These are phyloP conservation scores for Cryptomyrus ogoouensis DNA, from an alignment of 2,113 vertebrate genomes.

Conservation along the genomic window DNA sequence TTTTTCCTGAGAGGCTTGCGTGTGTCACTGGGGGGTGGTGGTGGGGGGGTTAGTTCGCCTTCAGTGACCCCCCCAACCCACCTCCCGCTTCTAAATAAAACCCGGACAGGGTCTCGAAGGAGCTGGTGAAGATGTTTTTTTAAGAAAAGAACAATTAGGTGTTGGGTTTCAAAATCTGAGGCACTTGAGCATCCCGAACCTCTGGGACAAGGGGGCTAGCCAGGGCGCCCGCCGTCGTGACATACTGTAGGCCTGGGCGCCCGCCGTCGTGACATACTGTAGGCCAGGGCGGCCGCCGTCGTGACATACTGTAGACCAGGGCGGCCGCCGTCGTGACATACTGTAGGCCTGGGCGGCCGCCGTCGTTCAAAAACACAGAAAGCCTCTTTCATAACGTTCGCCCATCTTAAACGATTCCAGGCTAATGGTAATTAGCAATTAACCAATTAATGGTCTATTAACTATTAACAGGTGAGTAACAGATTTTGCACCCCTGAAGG, in stretches of 20 bases:
- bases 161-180: neutral
- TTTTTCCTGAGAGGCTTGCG: conserved; percentile 43
- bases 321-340: no score
- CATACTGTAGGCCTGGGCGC: no score
- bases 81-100: conserved; percentile 25
- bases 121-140: conserved; percentile 3
- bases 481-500: neutral
- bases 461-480: neutral
- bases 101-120: neutral
- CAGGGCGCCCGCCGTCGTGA: no score
- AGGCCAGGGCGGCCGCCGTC: no score
- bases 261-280: no score
- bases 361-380: neutral
- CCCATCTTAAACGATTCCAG: neutral
- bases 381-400: neutral
- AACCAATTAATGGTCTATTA: neutral
- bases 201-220: neutral
- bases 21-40: conserved; percentile 27
- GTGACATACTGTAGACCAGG: no score
- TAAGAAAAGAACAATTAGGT: neutral
- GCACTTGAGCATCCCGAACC: neutral
- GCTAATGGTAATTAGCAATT: neutral
- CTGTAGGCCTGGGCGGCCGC: no score
- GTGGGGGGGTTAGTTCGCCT: conserved; percentile 42
- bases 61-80: conserved; percentile 38